These are phyloP conservation scores for Pomacea maculata DNA, from an alignment of 1,140 invertebrate species.

Conservation along the genomic window DNA sequence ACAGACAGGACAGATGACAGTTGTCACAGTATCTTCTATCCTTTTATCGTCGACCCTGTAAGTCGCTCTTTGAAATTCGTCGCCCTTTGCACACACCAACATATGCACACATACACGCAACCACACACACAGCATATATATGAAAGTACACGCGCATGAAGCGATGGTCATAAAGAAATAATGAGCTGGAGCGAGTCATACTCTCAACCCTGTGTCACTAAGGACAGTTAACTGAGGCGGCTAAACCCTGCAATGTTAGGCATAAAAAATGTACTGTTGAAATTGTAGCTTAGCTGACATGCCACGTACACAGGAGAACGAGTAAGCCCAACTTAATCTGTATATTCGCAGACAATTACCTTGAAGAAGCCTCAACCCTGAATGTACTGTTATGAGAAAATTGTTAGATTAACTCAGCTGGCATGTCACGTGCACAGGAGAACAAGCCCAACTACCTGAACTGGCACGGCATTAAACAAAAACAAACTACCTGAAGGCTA, in stretches of 20 bases:
- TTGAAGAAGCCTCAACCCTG: no score
- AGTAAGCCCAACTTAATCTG: neutral
- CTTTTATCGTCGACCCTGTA: neutral
- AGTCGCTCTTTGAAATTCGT: neutral
- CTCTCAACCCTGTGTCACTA: neutral
- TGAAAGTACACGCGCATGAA: neutral
- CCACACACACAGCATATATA: neutral
- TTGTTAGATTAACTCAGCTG: no score
- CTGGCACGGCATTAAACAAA: no score
- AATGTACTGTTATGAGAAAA: no score
- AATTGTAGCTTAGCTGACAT: neutral
- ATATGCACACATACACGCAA: neutral
- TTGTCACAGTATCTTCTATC: neutral
- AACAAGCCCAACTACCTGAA: no score
- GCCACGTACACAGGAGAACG: no score
- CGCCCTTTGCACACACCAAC: neutral
- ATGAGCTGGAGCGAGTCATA: neutral
- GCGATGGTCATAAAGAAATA: slow-evolving; percentile 1
- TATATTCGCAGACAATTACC: neutral
- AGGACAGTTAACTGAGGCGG: neutral
- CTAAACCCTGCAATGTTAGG: neutral
- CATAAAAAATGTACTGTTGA: neutral
- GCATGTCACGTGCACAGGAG: no score
- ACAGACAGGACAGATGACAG: no score
- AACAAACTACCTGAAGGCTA: no score